Evolutionary conservation across 2,797 vertebrate genomes (phyloP).

Genomic region (Buceros bicornis): DNA sequence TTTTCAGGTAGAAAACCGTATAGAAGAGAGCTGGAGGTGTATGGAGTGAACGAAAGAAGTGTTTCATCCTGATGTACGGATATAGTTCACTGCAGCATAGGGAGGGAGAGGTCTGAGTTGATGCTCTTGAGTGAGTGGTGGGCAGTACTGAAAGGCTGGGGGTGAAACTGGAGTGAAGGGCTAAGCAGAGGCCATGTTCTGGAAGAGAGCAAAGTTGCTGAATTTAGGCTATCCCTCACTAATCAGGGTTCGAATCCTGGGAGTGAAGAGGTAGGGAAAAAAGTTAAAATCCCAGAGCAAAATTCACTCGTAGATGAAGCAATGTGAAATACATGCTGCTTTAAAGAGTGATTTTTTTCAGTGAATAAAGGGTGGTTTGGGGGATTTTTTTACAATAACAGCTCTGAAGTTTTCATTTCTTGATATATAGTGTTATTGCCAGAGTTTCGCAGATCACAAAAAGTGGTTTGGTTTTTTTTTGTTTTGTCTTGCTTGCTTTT

Average conservation of each 20-base stretch:
- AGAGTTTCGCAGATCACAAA: neutral
- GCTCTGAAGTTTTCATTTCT: neutral
- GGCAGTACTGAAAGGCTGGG: neutral
- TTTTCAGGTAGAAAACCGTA: neutral
- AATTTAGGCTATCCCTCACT: neutral
- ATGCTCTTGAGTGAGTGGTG: neutral
- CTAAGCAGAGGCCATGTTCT: neutral
- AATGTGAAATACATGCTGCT: accelerated
- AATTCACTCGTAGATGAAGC: neutral
- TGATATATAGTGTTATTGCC: neutral
- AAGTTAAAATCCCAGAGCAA: neutral
- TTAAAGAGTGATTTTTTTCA: neutral
- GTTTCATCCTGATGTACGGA: neutral
- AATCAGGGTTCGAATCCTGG: neutral
- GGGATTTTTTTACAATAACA: neutral
- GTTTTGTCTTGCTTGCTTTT: neutral
- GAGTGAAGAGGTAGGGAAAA: neutral
- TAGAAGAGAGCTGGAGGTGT: neutral
- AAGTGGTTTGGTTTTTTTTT: neutral
- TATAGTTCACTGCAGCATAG: neutral
- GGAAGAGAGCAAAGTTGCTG: neutral
- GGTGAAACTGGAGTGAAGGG: neutral
- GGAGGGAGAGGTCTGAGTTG: neutral
- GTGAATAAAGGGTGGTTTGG: neutral
- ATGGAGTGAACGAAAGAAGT: neutral